These are phyloP conservation scores for Eupelmus urozonus DNA, from an alignment of 2,888 invertebrate genomes.

Conservation along the genomic window DNA sequence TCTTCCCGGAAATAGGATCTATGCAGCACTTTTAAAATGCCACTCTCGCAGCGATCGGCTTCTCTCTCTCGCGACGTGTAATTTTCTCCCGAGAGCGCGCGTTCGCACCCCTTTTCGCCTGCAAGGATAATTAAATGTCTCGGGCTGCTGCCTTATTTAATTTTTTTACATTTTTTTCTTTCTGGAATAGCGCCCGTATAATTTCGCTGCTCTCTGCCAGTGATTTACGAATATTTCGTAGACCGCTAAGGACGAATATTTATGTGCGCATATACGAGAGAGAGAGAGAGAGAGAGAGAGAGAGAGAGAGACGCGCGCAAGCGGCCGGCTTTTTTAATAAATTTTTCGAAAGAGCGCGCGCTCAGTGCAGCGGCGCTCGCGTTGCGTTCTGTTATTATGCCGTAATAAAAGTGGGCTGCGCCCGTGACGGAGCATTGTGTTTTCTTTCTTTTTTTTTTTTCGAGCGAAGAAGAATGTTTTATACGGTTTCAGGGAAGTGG, in stretches of 20 bases:
- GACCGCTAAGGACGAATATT: neutral
- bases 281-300: neutral
- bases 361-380: neutral
- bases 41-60: constrained; percentile 6
- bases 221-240: constrained; percentile 9
- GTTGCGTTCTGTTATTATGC: constrained; percentile 16
- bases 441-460: neutral
- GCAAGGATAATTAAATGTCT: constrained; percentile 8
- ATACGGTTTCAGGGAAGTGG: constrained; percentile 19
- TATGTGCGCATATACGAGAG: neutral
- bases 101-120: neutral
- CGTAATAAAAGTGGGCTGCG: constrained; percentile 28
- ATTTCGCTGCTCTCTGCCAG: neutral
- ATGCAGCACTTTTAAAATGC: constrained; percentile 17
- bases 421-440: neutral
- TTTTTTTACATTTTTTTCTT: neutral
- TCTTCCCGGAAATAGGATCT: constrained; percentile 51
- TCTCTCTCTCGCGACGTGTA: constrained; percentile 1
- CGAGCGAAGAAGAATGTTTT: neutral
- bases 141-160: too few species aligned
- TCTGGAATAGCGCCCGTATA: neutral
- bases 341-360: neutral
- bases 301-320: too few species aligned
- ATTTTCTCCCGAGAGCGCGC: neutral
- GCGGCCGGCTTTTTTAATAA: too few species aligned